Percentiles rank a stretch among this genome's conserved stretches.
phyloP scores from a whole-genome alignment of 2,888 invertebrate species.

The Pammene fasciana region DNA sequence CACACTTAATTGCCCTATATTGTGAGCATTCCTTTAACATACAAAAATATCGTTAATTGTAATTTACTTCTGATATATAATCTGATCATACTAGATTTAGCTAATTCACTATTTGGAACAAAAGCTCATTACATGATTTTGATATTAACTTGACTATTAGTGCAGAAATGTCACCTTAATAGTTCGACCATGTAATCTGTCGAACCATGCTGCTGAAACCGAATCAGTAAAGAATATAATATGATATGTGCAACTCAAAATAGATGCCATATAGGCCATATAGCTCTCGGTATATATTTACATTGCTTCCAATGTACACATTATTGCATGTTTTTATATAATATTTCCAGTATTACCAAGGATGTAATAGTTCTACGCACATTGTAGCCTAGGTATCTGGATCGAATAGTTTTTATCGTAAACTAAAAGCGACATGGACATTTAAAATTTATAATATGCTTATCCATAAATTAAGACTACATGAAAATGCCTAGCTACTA shows the following conservation, averaged over 20 bases:
- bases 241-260: conserved; percentile 10
- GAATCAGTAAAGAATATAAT: conserved; percentile 16
- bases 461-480: conserved; percentile 56
- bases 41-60: conserved; percentile 74
- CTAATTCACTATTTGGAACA: conserved; percentile 38
- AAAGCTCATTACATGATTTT: conserved; percentile 39
- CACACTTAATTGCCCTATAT: conserved; percentile 50
- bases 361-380: conserved; percentile 49
- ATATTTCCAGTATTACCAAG: conserved; percentile 15
- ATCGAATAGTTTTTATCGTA: conserved; percentile 47
- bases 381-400: conserved; percentile 52
- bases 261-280: not conserved
- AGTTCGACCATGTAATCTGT: not conserved
- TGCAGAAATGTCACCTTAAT: not conserved
- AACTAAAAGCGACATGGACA: conserved; percentile 59
- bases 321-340: conserved; percentile 14
- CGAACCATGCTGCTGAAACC: conserved; percentile 18
- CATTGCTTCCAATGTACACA: conserved; percentile 5
- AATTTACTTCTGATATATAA: conserved; percentile 48
- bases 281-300: conserved; percentile 16
- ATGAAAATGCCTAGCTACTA: conserved; percentile 56
- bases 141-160: conserved; percentile 5
- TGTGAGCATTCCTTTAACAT: conserved; percentile 70
- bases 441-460: conserved; percentile 55
- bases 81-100: conserved; percentile 43